phyloP scores from a whole-genome alignment of 2,888 invertebrate species.

The Belgica antarctica region DNA sequence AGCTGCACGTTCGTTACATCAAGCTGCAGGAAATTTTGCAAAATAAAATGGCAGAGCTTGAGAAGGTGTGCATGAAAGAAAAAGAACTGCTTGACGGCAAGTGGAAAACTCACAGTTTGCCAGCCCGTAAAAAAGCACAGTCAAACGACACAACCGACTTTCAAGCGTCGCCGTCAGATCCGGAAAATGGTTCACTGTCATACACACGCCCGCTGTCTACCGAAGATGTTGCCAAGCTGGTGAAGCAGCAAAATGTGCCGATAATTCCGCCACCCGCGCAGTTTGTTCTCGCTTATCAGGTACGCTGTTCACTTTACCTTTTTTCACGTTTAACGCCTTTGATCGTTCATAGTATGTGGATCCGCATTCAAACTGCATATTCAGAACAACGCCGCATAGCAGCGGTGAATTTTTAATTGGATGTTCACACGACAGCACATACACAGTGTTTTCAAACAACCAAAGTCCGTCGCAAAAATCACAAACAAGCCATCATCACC shows the following conservation, averaged over 20 bases:
- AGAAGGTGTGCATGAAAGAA: conserved; percentile 76
- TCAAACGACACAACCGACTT: conserved; percentile 51
- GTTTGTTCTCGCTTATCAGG: conserved; percentile 61
- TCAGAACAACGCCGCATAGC: conserved; percentile 63
- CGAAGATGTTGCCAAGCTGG: conserved; percentile 65
- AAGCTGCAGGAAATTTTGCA: conserved; percentile 82
- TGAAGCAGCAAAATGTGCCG: conserved; percentile 51
- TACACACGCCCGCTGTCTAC: conserved; percentile 79
- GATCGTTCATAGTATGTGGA: conserved; percentile 65
- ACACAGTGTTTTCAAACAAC: conserved; percentile 51
- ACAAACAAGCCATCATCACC: conserved; percentile 46
- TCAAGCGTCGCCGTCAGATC: conserved; percentile 50
- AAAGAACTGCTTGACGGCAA: conserved; percentile 79
- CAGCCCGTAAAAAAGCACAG: conserved; percentile 76
- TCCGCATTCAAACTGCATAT: conserved; percentile 68
- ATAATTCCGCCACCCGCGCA: conserved; percentile 56
- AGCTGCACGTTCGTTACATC: conserved; percentile 89
- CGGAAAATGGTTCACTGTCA: conserved; percentile 57
- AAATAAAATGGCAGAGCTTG: conserved; percentile 79
- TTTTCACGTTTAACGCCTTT: neutral
- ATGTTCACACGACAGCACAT: conserved; percentile 50
- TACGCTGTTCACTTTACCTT: conserved; percentile 20
- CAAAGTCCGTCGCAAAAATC: conserved; percentile 54
- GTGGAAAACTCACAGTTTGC: conserved; percentile 87
- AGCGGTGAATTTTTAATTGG: conserved; percentile 70